A percentile compares a stretch with the other conserved stretches of the same genome.
phyloP scores from a whole-genome alignment of 2,113 vertebrate genomes.

The Sebastes fasciatus region DNA sequence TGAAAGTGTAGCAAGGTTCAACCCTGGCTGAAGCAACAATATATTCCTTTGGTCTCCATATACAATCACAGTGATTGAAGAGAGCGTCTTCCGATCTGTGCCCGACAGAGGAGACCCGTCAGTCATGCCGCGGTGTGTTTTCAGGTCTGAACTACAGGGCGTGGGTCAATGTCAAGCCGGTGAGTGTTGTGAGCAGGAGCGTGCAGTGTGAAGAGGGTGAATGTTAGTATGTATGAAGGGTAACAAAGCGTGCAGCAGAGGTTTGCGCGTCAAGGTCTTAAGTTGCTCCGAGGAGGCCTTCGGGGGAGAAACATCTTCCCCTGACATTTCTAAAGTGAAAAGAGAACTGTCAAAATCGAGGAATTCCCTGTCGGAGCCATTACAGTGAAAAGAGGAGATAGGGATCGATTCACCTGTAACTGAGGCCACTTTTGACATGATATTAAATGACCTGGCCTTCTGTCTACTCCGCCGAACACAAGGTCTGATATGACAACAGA shows the following conservation, averaged over 20 bases:
- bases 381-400: conserved; percentile 69
- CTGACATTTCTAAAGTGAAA: conserved; percentile 62
- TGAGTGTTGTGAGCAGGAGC: conserved; percentile 50
- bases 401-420: conserved; percentile 82
- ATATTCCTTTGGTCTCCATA: conserved; percentile 22
- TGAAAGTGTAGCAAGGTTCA: conserved; percentile 4
- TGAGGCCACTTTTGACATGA: conserved; percentile 78
- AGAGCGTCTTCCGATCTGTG: conserved; percentile 46
- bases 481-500: conserved; percentile 38
- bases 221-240: conserved; percentile 45
- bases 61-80: conserved; percentile 40
- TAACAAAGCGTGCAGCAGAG: conserved; percentile 52
- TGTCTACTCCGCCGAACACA: conserved; percentile 45
- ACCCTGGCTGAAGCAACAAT: conserved; percentile 16
- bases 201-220: conserved; percentile 14
- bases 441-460: conserved; percentile 79
- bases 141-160: conserved; percentile 60
- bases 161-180: conserved; percentile 60
- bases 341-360: conserved; percentile 64
- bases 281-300: conserved; percentile 60
- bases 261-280: conserved; percentile 61
- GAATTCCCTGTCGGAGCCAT: conserved; percentile 68
- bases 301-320: conserved; percentile 60
- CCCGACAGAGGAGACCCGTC: conserved; percentile 47
- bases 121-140: conserved; percentile 54